Evolutionary conservation across 2,797 vertebrate genomes (phyloP).

Genomic region (Clarias platycephalus): DNA sequence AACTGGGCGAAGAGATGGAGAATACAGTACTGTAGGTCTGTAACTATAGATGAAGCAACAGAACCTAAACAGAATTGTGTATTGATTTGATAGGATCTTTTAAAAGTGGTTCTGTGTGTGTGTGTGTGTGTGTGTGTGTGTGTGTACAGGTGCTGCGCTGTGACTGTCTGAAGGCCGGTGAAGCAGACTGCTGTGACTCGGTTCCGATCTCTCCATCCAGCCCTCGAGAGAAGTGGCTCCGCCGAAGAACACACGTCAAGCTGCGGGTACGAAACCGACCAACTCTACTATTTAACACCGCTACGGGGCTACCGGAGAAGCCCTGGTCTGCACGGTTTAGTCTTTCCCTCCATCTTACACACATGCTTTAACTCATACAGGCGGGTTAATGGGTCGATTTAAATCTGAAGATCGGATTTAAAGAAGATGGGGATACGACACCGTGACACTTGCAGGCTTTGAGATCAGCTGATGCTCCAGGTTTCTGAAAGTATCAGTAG

Average conservation of each 20-base stretch:
- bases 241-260: conserved; percentile 84
- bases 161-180: conserved; percentile 74
- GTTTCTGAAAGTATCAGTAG: neutral
- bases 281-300: neutral
- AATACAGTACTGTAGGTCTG: neutral
- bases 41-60: neutral
- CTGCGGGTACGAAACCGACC: conserved; percentile 72
- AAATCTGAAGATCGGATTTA: neutral
- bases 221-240: conserved; percentile 85
- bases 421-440: too few relatives aligned
- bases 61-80: neutral
- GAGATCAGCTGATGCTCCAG: neutral
- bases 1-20: neutral
- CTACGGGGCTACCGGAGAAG: neutral
- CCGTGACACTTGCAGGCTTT: neutral
- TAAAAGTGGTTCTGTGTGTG: neutral
- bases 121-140: conserved; percentile 12
- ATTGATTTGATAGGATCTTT: neutral
- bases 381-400: neutral
- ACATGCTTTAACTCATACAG: neutral
- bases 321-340: neutral
- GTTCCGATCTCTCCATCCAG: conserved; percentile 78
- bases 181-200: conserved; percentile 70
- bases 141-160: conserved; percentile 78
- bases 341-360: neutral